Conservation (phyloP, 2,797 vertebrate genomes). For the Malurus leucopterus region DNA sequence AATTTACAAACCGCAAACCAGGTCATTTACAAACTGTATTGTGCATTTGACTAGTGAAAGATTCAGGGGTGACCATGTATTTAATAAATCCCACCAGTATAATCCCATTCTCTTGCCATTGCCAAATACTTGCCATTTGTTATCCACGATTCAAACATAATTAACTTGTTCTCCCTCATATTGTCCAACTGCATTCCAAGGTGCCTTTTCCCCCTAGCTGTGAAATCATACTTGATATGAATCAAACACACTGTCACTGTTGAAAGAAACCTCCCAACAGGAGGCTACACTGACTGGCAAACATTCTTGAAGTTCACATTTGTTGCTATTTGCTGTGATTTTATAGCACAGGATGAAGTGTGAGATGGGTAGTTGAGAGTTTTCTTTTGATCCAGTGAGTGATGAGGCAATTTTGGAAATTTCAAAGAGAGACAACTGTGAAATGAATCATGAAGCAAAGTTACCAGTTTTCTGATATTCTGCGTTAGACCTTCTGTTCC, state of each 20-base stretch:
- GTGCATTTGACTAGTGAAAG: conserved; percentile 9
- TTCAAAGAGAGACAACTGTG: neutral
- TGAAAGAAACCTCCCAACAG: neutral
- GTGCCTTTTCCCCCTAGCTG: neutral
- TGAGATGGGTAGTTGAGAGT: neutral
- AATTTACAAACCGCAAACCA: neutral
- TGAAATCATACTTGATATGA: neutral
- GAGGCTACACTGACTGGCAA: neutral
- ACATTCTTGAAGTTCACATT: neutral
- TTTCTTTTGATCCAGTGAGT: neutral
- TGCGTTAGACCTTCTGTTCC: neutral
- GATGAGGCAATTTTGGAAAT: neutral
- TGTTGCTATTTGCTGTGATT: neutral
- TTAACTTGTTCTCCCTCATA: neutral
- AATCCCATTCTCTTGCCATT: neutral
- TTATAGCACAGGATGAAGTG: neutral
- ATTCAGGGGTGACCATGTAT: neutral
- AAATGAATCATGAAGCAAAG: neutral
- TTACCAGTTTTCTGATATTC: neutral
- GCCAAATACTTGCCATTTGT: neutral
- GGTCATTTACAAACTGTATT: conserved; percentile 13
- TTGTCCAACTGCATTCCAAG: neutral
- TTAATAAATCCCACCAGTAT: neutral
- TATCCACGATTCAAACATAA: neutral
- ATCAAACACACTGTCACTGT: neutral